These are phyloP conservation scores for Drosophila kepulauana DNA, from an alignment of 1,140 invertebrate genomes.

Conservation along the genomic window DNA sequence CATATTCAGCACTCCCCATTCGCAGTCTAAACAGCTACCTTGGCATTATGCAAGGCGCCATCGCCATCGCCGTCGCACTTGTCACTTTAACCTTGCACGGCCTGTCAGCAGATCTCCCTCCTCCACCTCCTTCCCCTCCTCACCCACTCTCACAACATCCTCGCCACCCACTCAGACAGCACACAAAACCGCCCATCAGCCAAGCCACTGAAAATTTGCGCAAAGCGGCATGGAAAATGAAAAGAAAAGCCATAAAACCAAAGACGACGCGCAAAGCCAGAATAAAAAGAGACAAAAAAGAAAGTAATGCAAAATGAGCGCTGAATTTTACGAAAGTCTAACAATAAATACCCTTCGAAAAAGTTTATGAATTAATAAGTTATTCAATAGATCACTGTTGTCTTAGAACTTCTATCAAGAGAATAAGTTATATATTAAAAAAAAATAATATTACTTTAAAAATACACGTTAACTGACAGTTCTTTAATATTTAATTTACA, in stretches of 20 bases:
- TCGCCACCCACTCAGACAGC: conserved; percentile 1
- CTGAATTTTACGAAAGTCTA: background rate
- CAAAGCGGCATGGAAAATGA: conserved; percentile 81
- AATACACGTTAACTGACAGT: too few species aligned
- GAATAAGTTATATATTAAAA: too few species aligned
- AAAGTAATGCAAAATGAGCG: conserved; percentile 44
- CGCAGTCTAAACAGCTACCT: conserved; percentile 57
- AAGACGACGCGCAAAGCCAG: conserved; percentile 77
- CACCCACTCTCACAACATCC: background rate
- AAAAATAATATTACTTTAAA: too few species aligned
- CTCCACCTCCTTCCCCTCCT: background rate
- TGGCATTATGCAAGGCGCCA: conserved; percentile 76
- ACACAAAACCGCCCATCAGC: conserved; percentile 2
- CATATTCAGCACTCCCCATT: background rate
- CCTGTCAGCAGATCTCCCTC: conserved; percentile 59
- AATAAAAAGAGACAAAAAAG: conserved; percentile 55
- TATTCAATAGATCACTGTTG: too few species aligned
- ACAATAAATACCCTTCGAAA: conserved; percentile 11
- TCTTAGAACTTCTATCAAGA: too few species aligned
- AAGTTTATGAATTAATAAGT: background rate
- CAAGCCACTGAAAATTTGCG: conserved; percentile 72
- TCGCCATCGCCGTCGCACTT: conserved; percentile 79
- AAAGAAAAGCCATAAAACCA: conserved; percentile 84
- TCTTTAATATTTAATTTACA: too few species aligned
- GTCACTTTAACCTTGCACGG: conserved; percentile 82